These are phyloP conservation scores for Lamellibrachia luymesi DNA, from an alignment of 1,140 invertebrate genomes.

Conservation along the genomic window DNA sequence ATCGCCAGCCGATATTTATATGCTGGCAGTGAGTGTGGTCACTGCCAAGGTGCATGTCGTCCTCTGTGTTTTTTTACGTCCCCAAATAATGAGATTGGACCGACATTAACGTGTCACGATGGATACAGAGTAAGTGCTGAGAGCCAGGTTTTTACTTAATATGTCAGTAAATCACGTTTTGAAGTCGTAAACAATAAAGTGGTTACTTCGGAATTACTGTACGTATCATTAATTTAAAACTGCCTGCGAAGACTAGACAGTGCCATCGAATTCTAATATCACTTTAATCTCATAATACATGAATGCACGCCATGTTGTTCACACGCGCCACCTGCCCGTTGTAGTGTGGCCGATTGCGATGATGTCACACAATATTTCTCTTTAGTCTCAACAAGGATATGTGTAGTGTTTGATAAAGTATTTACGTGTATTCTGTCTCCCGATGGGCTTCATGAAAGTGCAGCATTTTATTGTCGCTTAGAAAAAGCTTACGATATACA, in stretches of 20 bases:
- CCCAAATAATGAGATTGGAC: no score
- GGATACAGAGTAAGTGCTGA: no score
- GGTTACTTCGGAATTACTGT: not conserved
- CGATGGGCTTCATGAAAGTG: not conserved
- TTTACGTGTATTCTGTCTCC: not conserved
- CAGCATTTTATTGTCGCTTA: not conserved
- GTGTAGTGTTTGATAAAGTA: not conserved
- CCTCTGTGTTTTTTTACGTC: no score
- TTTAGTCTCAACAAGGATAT: not conserved
- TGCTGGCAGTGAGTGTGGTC: no score
- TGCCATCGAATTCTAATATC: not conserved
- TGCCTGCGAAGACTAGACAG: not conserved
- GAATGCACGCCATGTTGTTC: not conserved
- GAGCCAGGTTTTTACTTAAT: not conserved
- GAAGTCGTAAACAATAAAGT: not conserved
- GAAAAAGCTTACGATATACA: not conserved
- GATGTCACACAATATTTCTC: not conserved
- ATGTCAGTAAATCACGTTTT: not conserved
- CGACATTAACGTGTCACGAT: no score
- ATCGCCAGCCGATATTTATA: no score
- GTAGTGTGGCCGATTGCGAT: not conserved
- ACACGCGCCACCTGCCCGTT: not conserved
- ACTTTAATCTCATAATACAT: not conserved
- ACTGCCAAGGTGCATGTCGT: no score
- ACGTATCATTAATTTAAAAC: not conserved